Conservation (phyloP, 2,888 invertebrate genomes). For the Artemia sp. region DNA sequence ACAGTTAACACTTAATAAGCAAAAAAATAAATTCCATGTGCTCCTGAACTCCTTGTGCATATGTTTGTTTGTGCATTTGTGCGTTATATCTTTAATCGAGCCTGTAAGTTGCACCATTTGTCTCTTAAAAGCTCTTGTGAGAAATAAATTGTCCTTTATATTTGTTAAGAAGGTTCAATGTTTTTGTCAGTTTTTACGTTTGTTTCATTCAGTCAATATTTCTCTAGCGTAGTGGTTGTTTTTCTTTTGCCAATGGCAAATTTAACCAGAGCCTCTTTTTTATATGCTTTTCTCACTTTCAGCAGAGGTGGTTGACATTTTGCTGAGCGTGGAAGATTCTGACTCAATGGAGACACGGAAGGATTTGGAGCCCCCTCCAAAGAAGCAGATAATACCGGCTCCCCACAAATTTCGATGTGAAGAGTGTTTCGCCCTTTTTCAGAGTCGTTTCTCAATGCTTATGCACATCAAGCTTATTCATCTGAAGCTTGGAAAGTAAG, state of each 20-base stretch:
- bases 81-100: too few species aligned
- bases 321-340: not conserved
- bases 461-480: conserved; percentile 4
- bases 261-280: not conserved
- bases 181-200: not conserved
- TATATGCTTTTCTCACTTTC: not conserved
- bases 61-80: too few species aligned
- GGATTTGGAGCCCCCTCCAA: not conserved
- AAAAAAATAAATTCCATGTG: too few species aligned
- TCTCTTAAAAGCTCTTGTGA: too few species aligned
- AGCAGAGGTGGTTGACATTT: not conserved
- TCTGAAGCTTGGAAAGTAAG: conserved; percentile 5
- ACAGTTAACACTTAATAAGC: too few species aligned
- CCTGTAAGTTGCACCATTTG: too few species aligned
- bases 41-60: too few species aligned
- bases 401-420: not conserved
- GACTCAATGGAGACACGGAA: not conserved
- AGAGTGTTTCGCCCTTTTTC: not conserved
- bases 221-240: not conserved
- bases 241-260: not conserved
- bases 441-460: conserved; percentile 6
- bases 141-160: too few species aligned
- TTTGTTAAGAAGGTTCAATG: not conserved
- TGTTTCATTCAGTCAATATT: not conserved
- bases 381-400: not conserved